These are phyloP conservation scores for Rousettus leschenaultii DNA, from an alignment of 2,113 vertebrate genomes.

Conservation along the genomic window DNA sequence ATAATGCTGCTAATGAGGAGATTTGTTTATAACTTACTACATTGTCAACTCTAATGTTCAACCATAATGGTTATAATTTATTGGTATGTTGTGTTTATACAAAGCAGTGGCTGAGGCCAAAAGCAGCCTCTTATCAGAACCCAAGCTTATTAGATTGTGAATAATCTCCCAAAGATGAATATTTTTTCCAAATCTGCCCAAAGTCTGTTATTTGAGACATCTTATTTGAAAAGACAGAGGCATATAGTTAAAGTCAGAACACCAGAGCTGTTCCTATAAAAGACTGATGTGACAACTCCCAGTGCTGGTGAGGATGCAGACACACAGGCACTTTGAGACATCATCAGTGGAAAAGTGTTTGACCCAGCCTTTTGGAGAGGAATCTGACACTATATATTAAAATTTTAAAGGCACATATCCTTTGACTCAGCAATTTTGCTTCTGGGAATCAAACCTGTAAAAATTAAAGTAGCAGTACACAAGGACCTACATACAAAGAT, in stretches of 20 bases:
- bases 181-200: not conserved
- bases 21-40: conserved; percentile 54
- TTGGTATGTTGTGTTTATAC: conserved; percentile 48
- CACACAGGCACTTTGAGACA: not conserved
- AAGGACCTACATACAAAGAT: not conserved
- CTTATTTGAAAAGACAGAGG: not conserved
- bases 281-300: not conserved
- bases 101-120: conserved; percentile 56
- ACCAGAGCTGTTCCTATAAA: not conserved
- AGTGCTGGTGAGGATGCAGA: not conserved
- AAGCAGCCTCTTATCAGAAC: conserved; percentile 8
- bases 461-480: conserved; percentile 43
- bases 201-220: not conserved
- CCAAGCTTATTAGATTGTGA: conserved; percentile 30
- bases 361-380: conserved; percentile 24
- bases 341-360: not conserved
- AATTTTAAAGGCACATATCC: conserved; percentile 43
- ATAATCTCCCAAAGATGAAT: conserved; percentile 41
- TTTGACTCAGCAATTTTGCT: conserved; percentile 49
- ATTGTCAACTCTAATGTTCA: conserved; percentile 53
- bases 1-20: conserved; percentile 63
- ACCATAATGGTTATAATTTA: conserved; percentile 64
- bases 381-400: conserved; percentile 54
- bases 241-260: not conserved
- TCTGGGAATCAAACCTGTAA: conserved; percentile 53